Evolutionary conservation across 2,113 vertebrate genomes (phyloP).

Genomic region (Ochotona princeps): DNA sequence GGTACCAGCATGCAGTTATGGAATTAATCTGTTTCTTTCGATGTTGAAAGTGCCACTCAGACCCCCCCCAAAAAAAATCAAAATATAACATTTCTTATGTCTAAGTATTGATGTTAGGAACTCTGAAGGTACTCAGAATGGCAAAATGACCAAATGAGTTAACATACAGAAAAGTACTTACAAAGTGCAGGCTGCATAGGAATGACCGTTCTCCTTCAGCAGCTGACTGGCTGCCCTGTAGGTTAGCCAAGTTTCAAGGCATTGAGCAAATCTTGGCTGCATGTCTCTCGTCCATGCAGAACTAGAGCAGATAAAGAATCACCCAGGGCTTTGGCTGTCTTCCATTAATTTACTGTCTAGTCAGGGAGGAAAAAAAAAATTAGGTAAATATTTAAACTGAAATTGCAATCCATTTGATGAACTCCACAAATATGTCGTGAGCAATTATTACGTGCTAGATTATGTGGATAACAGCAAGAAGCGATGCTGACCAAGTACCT

Average conservation of each 20-base stretch:
- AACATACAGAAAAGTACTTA: not conserved
- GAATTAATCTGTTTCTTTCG: not conserved
- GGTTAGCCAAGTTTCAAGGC: not conserved
- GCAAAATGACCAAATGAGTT: conserved; percentile 22
- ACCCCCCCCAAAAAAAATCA: not conserved
- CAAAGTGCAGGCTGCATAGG: not conserved
- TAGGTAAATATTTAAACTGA: conserved; percentile 65
- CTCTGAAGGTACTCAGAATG: not conserved
- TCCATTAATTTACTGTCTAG: conserved; percentile 49
- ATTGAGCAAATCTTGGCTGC: conserved; percentile 16
- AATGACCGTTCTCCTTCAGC: not conserved
- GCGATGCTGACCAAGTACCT: not conserved
- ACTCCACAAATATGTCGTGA: conserved; percentile 57
- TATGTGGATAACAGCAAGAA: not conserved
- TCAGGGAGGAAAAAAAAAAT: conserved; percentile 7
- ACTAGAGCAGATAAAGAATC: conserved; percentile 59
- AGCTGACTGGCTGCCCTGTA: not conserved
- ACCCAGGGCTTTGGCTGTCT: conserved; percentile 46
- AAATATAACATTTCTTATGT: not conserved
- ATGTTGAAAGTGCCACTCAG: not conserved
- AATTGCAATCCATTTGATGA: conserved; percentile 41
- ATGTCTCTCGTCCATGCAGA: not conserved
- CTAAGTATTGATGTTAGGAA: not conserved
- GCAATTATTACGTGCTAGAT: not conserved
- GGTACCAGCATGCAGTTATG: not conserved